A percentile compares a stretch with the other conserved stretches of the same genome.
These are phyloP conservation scores for Allophyes oxyacanthae DNA, from an alignment of 2,888 invertebrate species.

Conservation along the genomic window DNA sequence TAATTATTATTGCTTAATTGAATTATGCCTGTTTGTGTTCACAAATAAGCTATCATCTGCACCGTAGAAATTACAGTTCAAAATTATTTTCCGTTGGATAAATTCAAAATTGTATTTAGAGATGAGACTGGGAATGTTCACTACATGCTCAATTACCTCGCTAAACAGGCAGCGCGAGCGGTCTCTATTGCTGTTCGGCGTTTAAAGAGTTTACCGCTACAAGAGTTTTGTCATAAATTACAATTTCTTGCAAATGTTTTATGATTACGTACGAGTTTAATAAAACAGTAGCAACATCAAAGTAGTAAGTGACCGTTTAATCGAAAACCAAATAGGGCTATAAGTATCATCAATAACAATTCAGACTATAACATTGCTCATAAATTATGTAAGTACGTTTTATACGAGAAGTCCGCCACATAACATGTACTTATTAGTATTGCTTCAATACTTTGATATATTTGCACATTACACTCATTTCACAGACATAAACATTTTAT, in stretches of 20 bases:
- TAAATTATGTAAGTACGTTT: constrained; percentile 31
- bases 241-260: too few relatives aligned
- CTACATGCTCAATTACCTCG: too few relatives aligned
- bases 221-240: too few relatives aligned
- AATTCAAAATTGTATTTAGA: constrained; percentile 50
- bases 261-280: too few relatives aligned
- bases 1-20: constrained; percentile 31
- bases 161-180: constrained; percentile 53
- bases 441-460: constrained; percentile 21
- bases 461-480: not conserved
- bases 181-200: constrained; percentile 46
- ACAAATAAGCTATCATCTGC: constrained; percentile 51
- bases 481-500: not conserved
- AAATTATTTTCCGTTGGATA: constrained; percentile 47
- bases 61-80: constrained; percentile 43
- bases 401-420: constrained; percentile 23
- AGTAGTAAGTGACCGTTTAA: constrained; percentile 11
- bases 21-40: constrained; percentile 36
- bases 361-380: constrained; percentile 1
- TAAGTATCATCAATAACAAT: constrained; percentile 19
- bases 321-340: constrained; percentile 17
- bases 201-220: constrained; percentile 41
- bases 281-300: too few relatives aligned
- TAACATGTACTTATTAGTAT: constrained; percentile 4
- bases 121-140: constrained; percentile 58